Percentiles rank a stretch among this genome's conserved stretches.
These are phyloP conservation scores for Enhydra lutris DNA, from an alignment of 2,113 vertebrate species.

Conservation along the genomic window DNA sequence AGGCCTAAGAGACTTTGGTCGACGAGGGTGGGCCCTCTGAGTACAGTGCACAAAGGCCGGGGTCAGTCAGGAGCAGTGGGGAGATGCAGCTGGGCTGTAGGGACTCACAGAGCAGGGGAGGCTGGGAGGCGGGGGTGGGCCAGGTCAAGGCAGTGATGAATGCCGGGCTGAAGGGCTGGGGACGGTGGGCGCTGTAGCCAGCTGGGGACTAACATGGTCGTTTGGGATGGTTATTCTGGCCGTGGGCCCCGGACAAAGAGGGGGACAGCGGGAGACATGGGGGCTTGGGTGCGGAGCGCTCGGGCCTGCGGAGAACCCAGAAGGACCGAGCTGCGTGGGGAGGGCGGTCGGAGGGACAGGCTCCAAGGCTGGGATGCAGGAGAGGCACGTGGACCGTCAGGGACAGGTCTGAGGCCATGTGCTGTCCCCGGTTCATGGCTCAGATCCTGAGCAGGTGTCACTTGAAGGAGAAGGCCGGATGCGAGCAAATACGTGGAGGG, in stretches of 20 bases:
- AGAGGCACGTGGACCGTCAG: background rate
- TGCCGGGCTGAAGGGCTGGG: too few relatives aligned
- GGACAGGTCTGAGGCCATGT: too few relatives aligned
- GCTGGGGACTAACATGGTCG: background rate
- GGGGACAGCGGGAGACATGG: fast-evolving
- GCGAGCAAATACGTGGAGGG: background rate
- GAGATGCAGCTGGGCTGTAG: background rate
- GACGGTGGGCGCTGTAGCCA: too few relatives aligned
- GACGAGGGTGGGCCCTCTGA: background rate
- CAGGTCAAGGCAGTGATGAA: background rate
- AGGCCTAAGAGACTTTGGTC: background rate
- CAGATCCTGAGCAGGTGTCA: background rate
- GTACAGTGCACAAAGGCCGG: background rate
- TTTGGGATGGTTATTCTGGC: too few relatives aligned
- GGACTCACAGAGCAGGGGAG: too few relatives aligned
- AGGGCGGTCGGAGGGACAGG: background rate
- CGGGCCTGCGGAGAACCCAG: background rate
- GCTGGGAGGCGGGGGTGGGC: background rate
- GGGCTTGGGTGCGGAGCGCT: background rate
- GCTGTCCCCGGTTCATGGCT: background rate
- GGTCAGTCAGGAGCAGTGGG: too few relatives aligned
- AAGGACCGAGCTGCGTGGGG: background rate
- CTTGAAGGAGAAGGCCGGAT: background rate
- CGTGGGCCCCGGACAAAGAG: background rate
- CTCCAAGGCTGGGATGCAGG: too few relatives aligned